Base-by-base conservation (phyloP, 2,888 invertebrate genomes). In the Leucania comma region DNA sequence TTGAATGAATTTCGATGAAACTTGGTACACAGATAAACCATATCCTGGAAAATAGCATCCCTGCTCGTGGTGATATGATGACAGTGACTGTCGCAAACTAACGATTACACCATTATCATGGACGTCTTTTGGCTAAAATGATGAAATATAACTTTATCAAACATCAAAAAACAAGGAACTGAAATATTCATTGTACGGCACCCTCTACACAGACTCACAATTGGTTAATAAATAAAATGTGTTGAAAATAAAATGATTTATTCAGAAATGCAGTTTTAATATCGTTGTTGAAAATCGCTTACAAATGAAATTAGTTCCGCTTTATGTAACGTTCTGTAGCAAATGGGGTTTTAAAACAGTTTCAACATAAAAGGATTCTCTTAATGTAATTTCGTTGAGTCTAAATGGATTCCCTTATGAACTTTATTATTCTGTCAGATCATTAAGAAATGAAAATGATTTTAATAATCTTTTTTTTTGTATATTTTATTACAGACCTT, bases 231-330 rank as follows among this genome's bases (percentile, higher is more conserved):
- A 42, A 17, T 42, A 42, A n/a, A 17, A 42, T 42, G 17, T 4
- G 42, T n/a, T 48, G 3, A n/a, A 48, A 48, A 48, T n/a, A n/a
- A n/a, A 9, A 14, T 42, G n/a, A 48, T 48, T 29, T 24, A 22
- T 35, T 20, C 24, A n/a, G 24, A 12, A 58, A 58, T 58, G 6
- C 17, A 26, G 17, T 26, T n/a, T 42, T 42, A 12, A 42, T 29
- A 42, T 58, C 17, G 3, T 42, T 61, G 54, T 72, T 51, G 38
- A 72, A 77, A 76, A 56, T 56, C 56, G 32, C 53, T 60, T 63
- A 60, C 56, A 35, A 61, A 9, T 46, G 22, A 8, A 42, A 58
- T 58, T 46, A 24, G 20, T 32, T 60, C 24, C 60, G 32, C 20
- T 14, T 14, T 12, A 48, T n/a, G 48, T 24, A 60, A 61, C n/a